These are phyloP conservation scores for Sphaeridia pumilis DNA, from an alignment of 2,888 invertebrate species.

Conservation along the genomic window DNA sequence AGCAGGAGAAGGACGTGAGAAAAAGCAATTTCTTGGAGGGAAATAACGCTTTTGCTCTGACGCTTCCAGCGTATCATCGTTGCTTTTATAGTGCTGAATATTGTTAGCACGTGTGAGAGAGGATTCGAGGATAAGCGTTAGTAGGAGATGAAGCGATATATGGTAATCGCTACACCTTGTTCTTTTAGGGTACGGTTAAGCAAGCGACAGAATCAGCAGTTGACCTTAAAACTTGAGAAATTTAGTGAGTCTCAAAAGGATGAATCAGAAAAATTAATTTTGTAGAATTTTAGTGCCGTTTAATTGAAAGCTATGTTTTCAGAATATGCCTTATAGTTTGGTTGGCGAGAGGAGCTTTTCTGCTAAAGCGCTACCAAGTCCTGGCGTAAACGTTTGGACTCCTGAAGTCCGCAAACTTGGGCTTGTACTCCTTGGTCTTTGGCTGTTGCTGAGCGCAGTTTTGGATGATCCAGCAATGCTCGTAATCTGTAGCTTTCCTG, in stretches of 20 bases:
- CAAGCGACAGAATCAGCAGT: neutral
- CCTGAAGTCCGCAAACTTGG: slow-evolving; percentile 21
- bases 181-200: too few species aligned
- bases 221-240: neutral
- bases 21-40: too few species aligned
- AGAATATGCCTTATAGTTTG: neutral
- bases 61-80: too few species aligned
- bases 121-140: too few species aligned
- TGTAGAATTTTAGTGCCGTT: too few species aligned
- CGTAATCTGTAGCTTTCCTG: slow-evolving; percentile 15
- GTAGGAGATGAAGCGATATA: too few species aligned
- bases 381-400: slow-evolving; percentile 23
- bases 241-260: neutral
- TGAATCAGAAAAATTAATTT: neutral
- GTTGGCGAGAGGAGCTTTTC: neutral
- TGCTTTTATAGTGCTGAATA: too few species aligned
- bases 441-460: slow-evolving; percentile 23
- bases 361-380: neutral
- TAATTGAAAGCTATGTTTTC: neutral
- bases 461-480: slow-evolving; percentile 25
- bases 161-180: too few species aligned
- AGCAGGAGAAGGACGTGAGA: too few species aligned
- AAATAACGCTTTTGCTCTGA: too few species aligned
- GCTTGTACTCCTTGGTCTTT: slow-evolving; percentile 20
- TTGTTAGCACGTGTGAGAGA: too few species aligned